phyloP scores from a whole-genome alignment of 2,113 vertebrate genomes.

The Triplophysa tibetana region DNA sequence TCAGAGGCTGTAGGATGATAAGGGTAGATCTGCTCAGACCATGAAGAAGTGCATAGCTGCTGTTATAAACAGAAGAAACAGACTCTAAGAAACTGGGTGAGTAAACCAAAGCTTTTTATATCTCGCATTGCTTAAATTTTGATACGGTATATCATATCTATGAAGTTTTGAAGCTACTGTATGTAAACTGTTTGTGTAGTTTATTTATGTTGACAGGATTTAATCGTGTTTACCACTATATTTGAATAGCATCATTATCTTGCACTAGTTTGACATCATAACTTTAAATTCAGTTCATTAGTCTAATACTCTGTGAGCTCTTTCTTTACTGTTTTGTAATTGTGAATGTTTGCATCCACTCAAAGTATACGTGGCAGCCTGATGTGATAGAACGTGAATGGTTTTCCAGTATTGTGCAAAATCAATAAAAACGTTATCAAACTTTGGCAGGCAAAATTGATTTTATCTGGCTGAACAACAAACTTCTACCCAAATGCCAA shows the following conservation, averaged over 20 bases:
- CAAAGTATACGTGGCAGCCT: neutral
- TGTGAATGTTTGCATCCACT: neutral
- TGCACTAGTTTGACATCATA: neutral
- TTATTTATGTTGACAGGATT: neutral
- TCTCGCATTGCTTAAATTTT: neutral
- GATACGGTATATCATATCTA: neutral
- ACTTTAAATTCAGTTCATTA: neutral
- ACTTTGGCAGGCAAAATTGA: neutral
- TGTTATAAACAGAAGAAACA: neutral
- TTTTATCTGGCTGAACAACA: neutral
- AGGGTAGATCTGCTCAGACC: neutral
- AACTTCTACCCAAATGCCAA: neutral
- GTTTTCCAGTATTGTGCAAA: neutral
- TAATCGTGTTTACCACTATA: neutral
- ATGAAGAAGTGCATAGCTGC: conserved; percentile 1
- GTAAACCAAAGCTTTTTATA: neutral
- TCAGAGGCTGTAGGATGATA: conserved; percentile 11
- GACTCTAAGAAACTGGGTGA: conserved; percentile 11
- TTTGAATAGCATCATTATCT: neutral
- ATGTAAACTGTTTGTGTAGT: too few species aligned
- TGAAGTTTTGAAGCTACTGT: neutral
- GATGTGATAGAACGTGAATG: neutral
- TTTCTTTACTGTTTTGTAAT: neutral
- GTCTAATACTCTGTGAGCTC: neutral
- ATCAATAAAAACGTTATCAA: neutral